These are phyloP conservation scores for Redunca redunca DNA, from an alignment of 2,113 vertebrate species.

Conservation along the genomic window DNA sequence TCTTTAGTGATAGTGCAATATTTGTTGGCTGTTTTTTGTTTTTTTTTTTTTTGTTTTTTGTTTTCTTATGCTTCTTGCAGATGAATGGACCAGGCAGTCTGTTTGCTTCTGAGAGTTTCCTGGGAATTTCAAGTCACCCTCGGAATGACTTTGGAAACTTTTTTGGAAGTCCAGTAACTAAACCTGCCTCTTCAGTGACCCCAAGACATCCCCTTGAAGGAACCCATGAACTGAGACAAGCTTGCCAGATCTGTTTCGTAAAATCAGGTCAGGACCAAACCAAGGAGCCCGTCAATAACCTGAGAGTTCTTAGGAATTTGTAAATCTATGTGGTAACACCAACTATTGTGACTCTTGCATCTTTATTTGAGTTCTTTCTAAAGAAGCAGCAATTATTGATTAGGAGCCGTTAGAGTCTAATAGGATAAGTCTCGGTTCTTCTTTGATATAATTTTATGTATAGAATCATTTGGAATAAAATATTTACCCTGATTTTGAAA, in stretches of 20 bases:
- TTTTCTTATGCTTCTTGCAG: slow-evolving; percentile 76
- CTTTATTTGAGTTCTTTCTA: background rate
- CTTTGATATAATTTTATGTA: background rate
- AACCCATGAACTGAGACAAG: slow-evolving; percentile 94
- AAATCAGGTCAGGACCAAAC: slow-evolving; percentile 87
- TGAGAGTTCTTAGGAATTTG: background rate
- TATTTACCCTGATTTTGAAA: background rate
- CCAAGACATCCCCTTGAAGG: slow-evolving; percentile 90
- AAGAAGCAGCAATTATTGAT: background rate
- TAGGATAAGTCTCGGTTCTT: background rate
- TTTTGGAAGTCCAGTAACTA: slow-evolving; percentile 76
- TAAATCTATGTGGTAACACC: background rate
- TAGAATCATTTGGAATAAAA: background rate
- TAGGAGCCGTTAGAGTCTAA: background rate
- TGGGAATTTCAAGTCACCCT: slow-evolving; percentile 81
- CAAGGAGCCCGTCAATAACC: too few relatives aligned
- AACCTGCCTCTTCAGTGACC: slow-evolving; percentile 64
- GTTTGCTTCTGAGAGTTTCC: slow-evolving; percentile 82
- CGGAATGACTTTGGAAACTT: slow-evolving; percentile 79
- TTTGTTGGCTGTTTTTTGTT: slow-evolving; percentile 29
- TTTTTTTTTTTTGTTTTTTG: background rate
- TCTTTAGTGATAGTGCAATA: slow-evolving; percentile 31
- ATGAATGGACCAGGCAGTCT: slow-evolving; percentile 83
- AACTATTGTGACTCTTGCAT: background rate
- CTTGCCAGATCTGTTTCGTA: slow-evolving; percentile 91